A percentile compares a stretch with the other conserved stretches of the same genome.
Conservation (phyloP, 2,113 vertebrate genomes). For the Argyrosomus japonicus region DNA sequence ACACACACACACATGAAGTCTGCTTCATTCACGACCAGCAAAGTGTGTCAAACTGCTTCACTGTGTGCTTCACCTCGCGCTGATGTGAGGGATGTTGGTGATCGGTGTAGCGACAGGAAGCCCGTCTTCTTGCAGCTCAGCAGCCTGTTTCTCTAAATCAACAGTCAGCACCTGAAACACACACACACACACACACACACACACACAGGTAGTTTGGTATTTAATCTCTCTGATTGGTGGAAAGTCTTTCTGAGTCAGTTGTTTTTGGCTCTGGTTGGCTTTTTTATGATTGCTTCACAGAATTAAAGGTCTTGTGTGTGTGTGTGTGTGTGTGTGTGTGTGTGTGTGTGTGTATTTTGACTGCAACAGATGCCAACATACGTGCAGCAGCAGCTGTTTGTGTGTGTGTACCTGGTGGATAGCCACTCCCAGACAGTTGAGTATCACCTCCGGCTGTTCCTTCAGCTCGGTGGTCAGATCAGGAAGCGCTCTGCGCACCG, state of each 20-base stretch:
- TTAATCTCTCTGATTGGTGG: not conserved
- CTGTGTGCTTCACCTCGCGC: slow-evolving; percentile 85
- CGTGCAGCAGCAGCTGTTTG: not conserved
- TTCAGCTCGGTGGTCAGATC: slow-evolving; percentile 86
- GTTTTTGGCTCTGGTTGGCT: too few relatives aligned
- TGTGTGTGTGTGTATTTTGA: too few relatives aligned
- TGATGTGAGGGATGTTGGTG: slow-evolving; percentile 93
- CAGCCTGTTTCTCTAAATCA: slow-evolving; percentile 93
- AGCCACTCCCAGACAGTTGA: slow-evolving; percentile 94
- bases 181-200: slow-evolving; percentile 8
- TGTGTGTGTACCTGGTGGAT: slow-evolving; percentile 90
- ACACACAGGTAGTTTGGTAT: not conserved
- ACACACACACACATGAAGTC: not conserved
- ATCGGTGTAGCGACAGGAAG: slow-evolving; percentile 87
- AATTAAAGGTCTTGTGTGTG: too few relatives aligned
- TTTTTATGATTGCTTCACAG: too few relatives aligned
- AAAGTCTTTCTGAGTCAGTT: too few relatives aligned
- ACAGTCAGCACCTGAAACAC: slow-evolving; percentile 89
- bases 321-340: too few relatives aligned
- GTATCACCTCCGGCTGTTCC: slow-evolving; percentile 91
- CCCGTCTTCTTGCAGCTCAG: slow-evolving; percentile 91
- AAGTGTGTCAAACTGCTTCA: not conserved
- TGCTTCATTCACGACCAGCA: not conserved
- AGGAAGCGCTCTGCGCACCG: slow-evolving; percentile 80
- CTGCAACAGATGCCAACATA: not conserved